Conservation (phyloP, 2,113 vertebrate genomes). For the Nymphicus hollandicus region DNA sequence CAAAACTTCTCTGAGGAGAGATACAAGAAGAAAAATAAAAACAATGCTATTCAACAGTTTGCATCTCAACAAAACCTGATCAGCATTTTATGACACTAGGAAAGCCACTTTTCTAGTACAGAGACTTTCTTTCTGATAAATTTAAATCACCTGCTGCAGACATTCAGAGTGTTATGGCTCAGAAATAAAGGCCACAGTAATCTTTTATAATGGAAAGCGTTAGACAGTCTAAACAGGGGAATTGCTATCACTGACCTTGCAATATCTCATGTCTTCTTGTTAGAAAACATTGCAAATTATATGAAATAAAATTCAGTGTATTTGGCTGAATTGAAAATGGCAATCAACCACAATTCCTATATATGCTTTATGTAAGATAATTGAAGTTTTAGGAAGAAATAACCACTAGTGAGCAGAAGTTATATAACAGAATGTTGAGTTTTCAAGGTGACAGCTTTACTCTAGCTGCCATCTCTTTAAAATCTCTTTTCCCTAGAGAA, state of each 20-base stretch:
- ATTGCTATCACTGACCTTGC: conserved; percentile 1
- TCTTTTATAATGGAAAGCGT: conserved; percentile 36
- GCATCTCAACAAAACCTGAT: neutral
- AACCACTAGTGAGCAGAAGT: neutral
- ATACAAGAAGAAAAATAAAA: neutral
- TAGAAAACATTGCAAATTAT: neutral
- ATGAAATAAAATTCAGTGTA: neutral
- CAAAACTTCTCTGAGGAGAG: neutral
- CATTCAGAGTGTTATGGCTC: neutral
- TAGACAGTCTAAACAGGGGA: neutral
- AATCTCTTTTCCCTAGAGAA: neutral
- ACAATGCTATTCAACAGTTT: neutral
- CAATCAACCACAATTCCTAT: neutral
- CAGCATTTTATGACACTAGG: neutral
- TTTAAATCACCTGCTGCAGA: neutral
- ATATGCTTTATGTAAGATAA: neutral
- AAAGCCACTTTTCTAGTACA: neutral
- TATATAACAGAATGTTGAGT: neutral
- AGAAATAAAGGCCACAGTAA: conserved; percentile 27
- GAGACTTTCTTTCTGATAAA: conserved; percentile 5
- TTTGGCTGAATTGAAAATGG: neutral
- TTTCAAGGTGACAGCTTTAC: neutral
- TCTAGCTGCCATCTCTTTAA: neutral
- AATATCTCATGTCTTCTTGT: neutral
- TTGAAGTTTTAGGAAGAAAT: neutral